Base-by-base conservation (phyloP, 2,888 invertebrate species). In the Caenorhabditis panamensis region DNA sequence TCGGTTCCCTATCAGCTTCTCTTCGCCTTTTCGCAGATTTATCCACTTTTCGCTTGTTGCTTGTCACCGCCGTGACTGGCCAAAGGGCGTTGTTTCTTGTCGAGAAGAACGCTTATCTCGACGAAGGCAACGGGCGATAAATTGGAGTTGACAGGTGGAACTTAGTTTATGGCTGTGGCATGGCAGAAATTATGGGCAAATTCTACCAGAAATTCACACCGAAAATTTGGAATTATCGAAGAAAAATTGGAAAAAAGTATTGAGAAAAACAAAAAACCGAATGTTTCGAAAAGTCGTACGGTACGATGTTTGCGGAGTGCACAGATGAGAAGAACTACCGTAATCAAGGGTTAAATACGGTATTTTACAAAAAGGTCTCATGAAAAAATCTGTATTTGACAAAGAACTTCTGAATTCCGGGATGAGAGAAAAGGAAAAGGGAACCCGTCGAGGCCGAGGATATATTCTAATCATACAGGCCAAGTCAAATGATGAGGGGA, bases 401-500 rank as follows among this genome's bases (percentile, higher is more conserved):
- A 31, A 9, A 31, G 31, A 31, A 31, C 4, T 31, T 31, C 1
- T 4, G 2, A 26, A n/a, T n/a, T 54, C 26, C 22, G 6, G 16
- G 13, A 36, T 24, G 37, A 5, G n/a, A n/a, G n/a, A n/a, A n/a
- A n/a, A n/a, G n/a, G n/a, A n/a, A n/a, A n/a, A n/a, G n/a, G n/a
- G n/a, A n/a, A n/a, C n/a, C n/a, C n/a, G n/a, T n/a, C n/a, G n/a
- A n/a, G n/a, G n/a, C n/a, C n/a, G n/a, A n/a, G n/a, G n/a, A 68
- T 67, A 37, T 49, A 68, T 76, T 76, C 68, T 76, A 68, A 76
- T 76, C 68, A 76, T 68, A 76, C 44, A 56, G 72, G n/a, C 51
- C 22, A 58, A 73, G 66, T 58, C 72, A 49, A 64, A 71, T 54
- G 62, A 71, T 62, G 71, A 62, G 44, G n/a, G 31, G 41, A 36